Percentiles rank a stretch among this genome's conserved stretches.
These are phyloP conservation scores for Eolophus roseicapilla DNA, from an alignment of 2,113 vertebrate species.

Conservation along the genomic window DNA sequence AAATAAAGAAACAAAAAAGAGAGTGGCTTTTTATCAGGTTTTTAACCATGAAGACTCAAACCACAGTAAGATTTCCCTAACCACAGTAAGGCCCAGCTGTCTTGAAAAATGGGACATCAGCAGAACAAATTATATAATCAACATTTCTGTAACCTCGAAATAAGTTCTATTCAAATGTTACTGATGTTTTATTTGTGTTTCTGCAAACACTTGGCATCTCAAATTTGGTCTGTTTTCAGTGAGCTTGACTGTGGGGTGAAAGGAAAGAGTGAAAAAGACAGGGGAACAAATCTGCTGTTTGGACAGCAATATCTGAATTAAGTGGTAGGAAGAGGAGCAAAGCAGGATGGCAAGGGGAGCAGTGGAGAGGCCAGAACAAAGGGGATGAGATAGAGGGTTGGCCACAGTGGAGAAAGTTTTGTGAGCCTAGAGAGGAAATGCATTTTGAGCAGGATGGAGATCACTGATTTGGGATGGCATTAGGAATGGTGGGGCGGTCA, in stretches of 20 bases:
- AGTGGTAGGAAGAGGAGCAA: neutral
- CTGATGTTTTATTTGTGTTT: neutral
- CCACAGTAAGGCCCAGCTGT: neutral
- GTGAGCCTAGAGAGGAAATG: neutral
- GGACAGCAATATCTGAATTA: neutral
- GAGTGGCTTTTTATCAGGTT: neutral
- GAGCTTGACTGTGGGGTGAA: neutral
- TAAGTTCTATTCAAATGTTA: neutral
- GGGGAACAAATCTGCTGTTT: neutral
- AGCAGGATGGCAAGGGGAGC: neutral
- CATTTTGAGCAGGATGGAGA: neutral
- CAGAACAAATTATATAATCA: neutral
- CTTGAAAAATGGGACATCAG: neutral
- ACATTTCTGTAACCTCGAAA: neutral
- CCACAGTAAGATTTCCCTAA: neutral
- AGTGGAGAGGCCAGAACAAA: neutral
- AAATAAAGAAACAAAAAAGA: neutral
- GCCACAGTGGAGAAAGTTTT: neutral
- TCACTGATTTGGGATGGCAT: rapidly evolving
- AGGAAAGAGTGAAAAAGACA: rapidly evolving
- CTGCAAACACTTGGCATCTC: neutral
- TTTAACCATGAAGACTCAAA: neutral
- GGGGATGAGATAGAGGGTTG: neutral
- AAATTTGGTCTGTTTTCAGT: neutral
- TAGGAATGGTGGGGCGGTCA: neutral